phyloP scores from a whole-genome alignment of 1,140 invertebrate genomes.

The Heliothis subflexa region DNA sequence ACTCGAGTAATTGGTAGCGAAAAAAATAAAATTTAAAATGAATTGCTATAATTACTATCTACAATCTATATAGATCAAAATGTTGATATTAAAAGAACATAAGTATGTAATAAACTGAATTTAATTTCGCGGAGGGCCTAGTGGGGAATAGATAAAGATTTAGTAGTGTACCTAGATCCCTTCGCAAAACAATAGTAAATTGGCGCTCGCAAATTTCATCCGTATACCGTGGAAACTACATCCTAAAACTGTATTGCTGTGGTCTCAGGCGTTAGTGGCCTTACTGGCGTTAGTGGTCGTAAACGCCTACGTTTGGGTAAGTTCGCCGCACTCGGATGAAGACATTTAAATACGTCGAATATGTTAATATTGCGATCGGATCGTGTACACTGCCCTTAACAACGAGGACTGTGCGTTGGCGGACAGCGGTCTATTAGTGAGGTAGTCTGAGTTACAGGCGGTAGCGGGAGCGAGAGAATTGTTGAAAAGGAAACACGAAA shows the following conservation, averaged over 20 bases:
- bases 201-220: constrained; percentile 29
- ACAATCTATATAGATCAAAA: constrained; percentile 25
- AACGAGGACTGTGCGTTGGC: constrained; percentile 48
- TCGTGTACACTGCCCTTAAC: constrained; percentile 48
- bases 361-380: constrained; percentile 52
- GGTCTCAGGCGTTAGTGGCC: constrained; percentile 37
- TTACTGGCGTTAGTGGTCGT: constrained; percentile 33
- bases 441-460: constrained; percentile 11
- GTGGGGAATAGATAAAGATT: constrained; percentile 21
- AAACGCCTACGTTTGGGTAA: constrained; percentile 51
- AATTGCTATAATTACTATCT: constrained; percentile 26
- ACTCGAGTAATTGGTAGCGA: constrained; percentile 20
- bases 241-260: constrained; percentile 40
- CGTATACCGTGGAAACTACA: constrained; percentile 15
- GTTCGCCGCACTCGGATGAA: constrained; percentile 50
- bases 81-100: constrained; percentile 6
- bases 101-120: constrained; percentile 7
- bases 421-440: constrained; percentile 51
- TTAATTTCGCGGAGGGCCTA: not conserved
- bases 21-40: constrained; percentile 14
- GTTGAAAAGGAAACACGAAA: not conserved
- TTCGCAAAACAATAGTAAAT: constrained; percentile 32
- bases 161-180: not conserved
- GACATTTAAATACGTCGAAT: constrained; percentile 52
- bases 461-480: not conserved